phyloP scores from a whole-genome alignment of 2,888 invertebrate genomes.

The Dermolepida albohirtum region DNA sequence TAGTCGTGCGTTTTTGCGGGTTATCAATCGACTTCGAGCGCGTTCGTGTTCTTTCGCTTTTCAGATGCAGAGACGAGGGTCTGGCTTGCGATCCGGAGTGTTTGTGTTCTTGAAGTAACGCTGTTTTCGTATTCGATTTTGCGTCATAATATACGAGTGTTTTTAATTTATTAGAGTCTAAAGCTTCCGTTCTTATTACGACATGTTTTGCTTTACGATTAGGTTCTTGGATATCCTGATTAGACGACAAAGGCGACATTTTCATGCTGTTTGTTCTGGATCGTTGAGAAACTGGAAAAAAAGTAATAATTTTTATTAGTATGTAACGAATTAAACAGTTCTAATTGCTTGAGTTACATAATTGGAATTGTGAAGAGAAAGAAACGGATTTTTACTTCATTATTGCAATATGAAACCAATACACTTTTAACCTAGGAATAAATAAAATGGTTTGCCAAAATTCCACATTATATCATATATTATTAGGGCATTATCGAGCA shows the following conservation, averaged over 20 bases:
- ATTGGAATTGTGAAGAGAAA: too few species aligned
- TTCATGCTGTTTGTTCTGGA: constrained; percentile 53
- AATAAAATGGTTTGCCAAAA: too few species aligned
- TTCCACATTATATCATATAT: too few species aligned
- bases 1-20: constrained; percentile 50
- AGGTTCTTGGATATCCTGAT: constrained; percentile 43
- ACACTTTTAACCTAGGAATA: too few species aligned
- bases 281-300: constrained; percentile 56
- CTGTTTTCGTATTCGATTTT: constrained; percentile 47
- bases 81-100: constrained; percentile 51
- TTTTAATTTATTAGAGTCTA: constrained; percentile 37
- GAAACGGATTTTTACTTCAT: too few species aligned
- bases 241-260: constrained; percentile 45
- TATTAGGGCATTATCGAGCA: too few species aligned
- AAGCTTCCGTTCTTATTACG: constrained; percentile 56
- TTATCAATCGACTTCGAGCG: constrained; percentile 61
- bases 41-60: constrained; percentile 52
- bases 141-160: constrained; percentile 47
- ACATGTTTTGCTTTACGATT: constrained; percentile 57
- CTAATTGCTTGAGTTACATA: neutral
- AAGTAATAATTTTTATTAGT: neutral
- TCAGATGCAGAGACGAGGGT: constrained; percentile 57
- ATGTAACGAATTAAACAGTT: neutral
- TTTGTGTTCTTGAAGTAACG: constrained; percentile 52
- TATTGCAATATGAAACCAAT: too few species aligned